Percentiles rank a stretch among this genome's conserved stretches.
These are phyloP conservation scores for Miichthys miiuy DNA, from an alignment of 2,797 vertebrate species.

Conservation along the genomic window DNA sequence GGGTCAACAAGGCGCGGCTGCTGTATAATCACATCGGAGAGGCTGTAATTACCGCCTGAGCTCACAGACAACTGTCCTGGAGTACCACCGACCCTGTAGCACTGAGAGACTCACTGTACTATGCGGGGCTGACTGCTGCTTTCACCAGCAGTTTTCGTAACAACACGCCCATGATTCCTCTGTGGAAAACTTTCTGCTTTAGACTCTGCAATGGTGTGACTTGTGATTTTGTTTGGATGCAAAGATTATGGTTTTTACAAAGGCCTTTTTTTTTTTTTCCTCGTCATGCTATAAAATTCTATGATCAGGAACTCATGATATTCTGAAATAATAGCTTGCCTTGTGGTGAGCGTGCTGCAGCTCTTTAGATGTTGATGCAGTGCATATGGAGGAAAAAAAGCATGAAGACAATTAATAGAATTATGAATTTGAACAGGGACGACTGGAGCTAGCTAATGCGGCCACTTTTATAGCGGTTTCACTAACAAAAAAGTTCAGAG, in stretches of 20 bases:
- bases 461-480: conserved; percentile 13
- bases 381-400: conserved; percentile 30
- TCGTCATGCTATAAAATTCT: conserved; percentile 25
- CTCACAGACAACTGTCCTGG: conserved; percentile 79
- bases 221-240: conserved; percentile 25
- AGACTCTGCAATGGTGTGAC: neutral
- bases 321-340: conserved; percentile 18
- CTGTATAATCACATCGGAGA: conserved; percentile 87
- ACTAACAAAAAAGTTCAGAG: neutral
- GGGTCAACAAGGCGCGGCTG: conserved; percentile 83
- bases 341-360: conserved; percentile 21
- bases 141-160: conserved; percentile 18
- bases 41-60: conserved; percentile 86
- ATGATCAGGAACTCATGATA: conserved; percentile 22
- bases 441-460: conserved; percentile 5
- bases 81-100: conserved; percentile 71
- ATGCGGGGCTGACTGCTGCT: conserved; percentile 25
- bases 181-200: conserved; percentile 9
- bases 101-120: conserved; percentile 27
- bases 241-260: conserved; percentile 38
- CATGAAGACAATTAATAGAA: conserved; percentile 30
- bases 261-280: neutral
- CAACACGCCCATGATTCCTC: conserved; percentile 32
- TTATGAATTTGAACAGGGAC: conserved; percentile 9
- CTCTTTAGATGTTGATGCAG: conserved; percentile 22